phyloP scores from a whole-genome alignment of 2,888 invertebrate genomes.

The Drosophila pseudotakahashii region DNA sequence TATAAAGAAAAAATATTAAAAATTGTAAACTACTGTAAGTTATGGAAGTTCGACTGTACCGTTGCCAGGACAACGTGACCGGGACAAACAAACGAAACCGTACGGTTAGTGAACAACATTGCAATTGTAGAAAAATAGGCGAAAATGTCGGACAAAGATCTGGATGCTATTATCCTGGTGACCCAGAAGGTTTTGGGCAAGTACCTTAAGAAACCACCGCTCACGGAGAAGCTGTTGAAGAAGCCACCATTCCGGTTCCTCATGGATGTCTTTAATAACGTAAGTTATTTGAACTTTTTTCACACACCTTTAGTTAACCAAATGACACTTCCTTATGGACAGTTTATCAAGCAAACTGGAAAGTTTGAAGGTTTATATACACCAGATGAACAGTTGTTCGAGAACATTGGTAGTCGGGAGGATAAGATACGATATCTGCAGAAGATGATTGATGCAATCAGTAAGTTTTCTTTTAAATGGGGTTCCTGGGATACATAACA shows the following conservation, averaged over 20 bases:
- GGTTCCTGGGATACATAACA: not conserved
- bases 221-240: constrained; percentile 95
- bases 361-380: constrained; percentile 94
- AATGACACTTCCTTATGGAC: constrained; percentile 7
- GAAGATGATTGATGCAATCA: constrained; percentile 91
- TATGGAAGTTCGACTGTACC: not conserved
- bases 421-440: constrained; percentile 94
- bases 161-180: constrained; percentile 90
- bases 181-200: constrained; percentile 95
- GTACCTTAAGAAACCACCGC: constrained; percentile 95
- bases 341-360: constrained; percentile 96
- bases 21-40: not conserved
- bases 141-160: constrained; percentile 86
- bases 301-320: not conserved
- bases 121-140: not conserved
- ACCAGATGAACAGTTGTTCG: constrained; percentile 91
- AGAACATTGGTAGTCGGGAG: constrained; percentile 96
- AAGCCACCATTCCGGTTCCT: constrained; percentile 99
- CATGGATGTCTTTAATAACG: constrained; percentile 95
- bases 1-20: too few species aligned
- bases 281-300: constrained; percentile 83
- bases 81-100: constrained; percentile 40
- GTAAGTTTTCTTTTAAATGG: constrained; percentile 85
- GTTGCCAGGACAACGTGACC: constrained; percentile 34
- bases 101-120: constrained; percentile 1